Conservation (phyloP, 2,113 vertebrate species). For the Martes martes region DNA sequence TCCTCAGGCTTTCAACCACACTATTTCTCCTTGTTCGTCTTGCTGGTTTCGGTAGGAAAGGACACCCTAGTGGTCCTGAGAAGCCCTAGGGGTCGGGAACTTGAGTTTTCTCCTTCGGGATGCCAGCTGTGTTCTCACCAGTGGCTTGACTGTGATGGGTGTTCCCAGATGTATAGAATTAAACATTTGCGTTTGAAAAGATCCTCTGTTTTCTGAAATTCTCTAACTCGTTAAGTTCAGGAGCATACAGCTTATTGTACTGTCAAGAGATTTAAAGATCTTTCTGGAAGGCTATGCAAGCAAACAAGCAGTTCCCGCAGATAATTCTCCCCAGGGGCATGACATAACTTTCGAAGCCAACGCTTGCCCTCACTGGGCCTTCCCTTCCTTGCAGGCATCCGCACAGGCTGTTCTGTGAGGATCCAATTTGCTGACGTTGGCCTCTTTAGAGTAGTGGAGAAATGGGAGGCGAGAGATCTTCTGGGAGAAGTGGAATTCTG, state of each 20-base stretch:
- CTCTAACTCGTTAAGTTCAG: neutral
- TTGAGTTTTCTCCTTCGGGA: neutral
- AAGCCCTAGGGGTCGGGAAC: neutral
- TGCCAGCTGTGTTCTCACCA: neutral
- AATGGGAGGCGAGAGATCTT: neutral
- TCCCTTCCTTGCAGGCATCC: neutral
- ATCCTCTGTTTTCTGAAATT: neutral
- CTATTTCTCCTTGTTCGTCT: neutral
- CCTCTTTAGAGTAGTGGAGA: neutral
- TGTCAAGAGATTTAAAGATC: neutral
- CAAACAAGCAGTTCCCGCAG: neutral
- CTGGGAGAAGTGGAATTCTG: neutral
- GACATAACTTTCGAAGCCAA: rapidly evolving
- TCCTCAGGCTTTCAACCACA: neutral
- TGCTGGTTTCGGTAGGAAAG: neutral
- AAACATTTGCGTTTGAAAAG: neutral
- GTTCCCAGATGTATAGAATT: neutral
- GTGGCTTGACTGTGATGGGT: neutral
- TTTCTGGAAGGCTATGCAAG: neutral
- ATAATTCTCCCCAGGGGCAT: neutral
- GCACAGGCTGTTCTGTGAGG: neutral
- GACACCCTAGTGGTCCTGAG: neutral
- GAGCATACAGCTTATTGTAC: neutral
- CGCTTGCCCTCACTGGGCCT: neutral
- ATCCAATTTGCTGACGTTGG: neutral